Evolutionary conservation across 2,888 invertebrate genomes (phyloP).

Genomic region (Torymus texanus): DNA sequence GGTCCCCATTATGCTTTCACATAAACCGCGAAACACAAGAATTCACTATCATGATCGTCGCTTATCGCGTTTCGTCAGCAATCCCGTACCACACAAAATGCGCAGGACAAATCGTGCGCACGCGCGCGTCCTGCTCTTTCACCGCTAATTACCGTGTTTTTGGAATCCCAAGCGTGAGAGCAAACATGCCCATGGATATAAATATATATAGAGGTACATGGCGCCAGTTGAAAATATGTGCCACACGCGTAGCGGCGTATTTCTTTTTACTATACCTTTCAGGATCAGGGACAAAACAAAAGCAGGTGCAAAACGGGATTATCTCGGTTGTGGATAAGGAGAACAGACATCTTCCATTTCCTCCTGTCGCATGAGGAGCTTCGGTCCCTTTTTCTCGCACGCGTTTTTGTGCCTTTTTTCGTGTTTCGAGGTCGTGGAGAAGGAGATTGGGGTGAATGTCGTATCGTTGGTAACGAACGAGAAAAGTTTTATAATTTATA

Average conservation of each 20-base stretch:
- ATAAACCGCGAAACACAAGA: too few relatives aligned
- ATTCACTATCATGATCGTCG: too few relatives aligned
- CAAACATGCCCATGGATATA: background rate
- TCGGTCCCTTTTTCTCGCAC: background rate
- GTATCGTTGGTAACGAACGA: too few relatives aligned
- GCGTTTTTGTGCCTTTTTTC: background rate
- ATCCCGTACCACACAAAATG: too few relatives aligned
- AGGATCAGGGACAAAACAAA: constrained; percentile 39
- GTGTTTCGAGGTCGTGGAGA: background rate
- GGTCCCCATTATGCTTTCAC: too few relatives aligned
- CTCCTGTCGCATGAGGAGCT: constrained; percentile 32
- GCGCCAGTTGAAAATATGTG: too few relatives aligned
- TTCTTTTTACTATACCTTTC: too few relatives aligned
- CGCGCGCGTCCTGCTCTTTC: background rate
- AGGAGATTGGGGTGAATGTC: too few relatives aligned
- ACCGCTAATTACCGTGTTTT: constrained; percentile 36
- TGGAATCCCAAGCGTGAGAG: constrained; percentile 15
- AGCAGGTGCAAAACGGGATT: constrained; percentile 59
- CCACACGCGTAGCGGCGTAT: too few relatives aligned
- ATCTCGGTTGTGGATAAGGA: constrained; percentile 55
- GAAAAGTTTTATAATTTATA: too few relatives aligned
- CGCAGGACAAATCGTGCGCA: constrained; percentile 20
- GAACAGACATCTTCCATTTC: constrained; percentile 58
- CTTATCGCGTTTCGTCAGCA: too few relatives aligned
- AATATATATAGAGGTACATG: too few relatives aligned